Base-by-base conservation (phyloP, 2,888 invertebrate genomes). In the Neuroscelio doddi region DNA sequence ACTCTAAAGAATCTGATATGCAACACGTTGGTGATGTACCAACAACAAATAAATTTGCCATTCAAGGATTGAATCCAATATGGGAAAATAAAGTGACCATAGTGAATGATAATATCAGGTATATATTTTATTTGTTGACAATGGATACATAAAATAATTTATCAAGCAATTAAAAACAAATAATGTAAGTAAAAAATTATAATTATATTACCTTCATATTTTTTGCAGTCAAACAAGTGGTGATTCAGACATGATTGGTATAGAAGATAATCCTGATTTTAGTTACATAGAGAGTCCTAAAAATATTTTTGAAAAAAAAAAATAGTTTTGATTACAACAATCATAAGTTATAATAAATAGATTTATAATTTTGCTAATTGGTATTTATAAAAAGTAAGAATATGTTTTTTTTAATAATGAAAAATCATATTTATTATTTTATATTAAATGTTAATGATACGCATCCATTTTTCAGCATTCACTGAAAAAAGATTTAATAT, bases 31-130 rank as follows among this genome's bases (percentile, higher is more conserved):
- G 86, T 72, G 84, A 84, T 41, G 85, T 79, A n/a, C 92, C 92
- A 5, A 90, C 89, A 30, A 91, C 92, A 44, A 93, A 93, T 85
- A 88, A 89, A 69, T 90, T 90, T 83, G 89, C 92, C 0, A 83
- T 88, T 1, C 90, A 91, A 77, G 92, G 92, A 12, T 90, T 91
- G 44, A 92, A 92, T 85, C 91, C 92, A 1, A 88, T 92, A 16
- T 91, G 89, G 86, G 90, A 89, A 72, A 87, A 87, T 61, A 84
- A 85, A 56, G 21, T 86, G 36, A 87, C 85, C 45, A 84, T 85
- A 0, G 87, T 86, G 0, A 86, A 88, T 61, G 89, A 89, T 64
- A 83, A 85, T 1, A 71, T 86, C 15, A 90, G 89, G 89, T 89
- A 77, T 68, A 24, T 21, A 16, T 24, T 21, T 21, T 21, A 5